These are phyloP conservation scores for Todiramphus chloris DNA, from an alignment of 2,113 vertebrate species.

Conservation along the genomic window DNA sequence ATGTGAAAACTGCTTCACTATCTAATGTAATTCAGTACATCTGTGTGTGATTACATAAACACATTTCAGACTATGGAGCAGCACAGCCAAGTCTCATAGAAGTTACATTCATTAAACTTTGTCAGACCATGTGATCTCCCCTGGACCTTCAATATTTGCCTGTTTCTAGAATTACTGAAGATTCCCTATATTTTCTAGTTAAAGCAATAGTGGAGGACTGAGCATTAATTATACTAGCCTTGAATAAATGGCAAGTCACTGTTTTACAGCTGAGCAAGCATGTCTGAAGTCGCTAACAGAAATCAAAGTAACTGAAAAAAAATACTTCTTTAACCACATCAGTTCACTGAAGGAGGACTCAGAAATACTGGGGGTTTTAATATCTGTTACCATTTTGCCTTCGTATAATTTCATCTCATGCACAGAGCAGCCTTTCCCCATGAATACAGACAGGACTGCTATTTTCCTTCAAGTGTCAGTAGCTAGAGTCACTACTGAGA, in stretches of 20 bases:
- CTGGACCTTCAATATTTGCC: neutral
- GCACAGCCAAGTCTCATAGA: slow-evolving; percentile 12
- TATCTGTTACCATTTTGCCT: neutral
- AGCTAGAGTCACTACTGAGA: neutral
- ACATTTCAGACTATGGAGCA: neutral
- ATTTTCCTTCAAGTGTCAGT: neutral
- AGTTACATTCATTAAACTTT: slow-evolving; percentile 35
- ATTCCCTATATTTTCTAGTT: neutral
- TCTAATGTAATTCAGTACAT: slow-evolving; percentile 7
- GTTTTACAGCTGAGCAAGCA: neutral
- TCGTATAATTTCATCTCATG: neutral
- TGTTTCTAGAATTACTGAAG: neutral
- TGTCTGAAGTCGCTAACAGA: neutral
- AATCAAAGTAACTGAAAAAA: neutral
- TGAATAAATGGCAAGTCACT: neutral
- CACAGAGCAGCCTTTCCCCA: neutral
- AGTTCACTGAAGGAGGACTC: neutral
- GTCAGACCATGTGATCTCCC: neutral
- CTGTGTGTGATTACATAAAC: slow-evolving; percentile 51
- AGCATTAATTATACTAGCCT: neutral
- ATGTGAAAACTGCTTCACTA: slow-evolving; percentile 35
- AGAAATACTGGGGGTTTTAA: neutral
- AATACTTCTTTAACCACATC: neutral
- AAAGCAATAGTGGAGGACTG: neutral
- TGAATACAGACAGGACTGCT: neutral